phyloP scores from a whole-genome alignment of 1,140 invertebrate genomes.

The Platyscapa corneri region DNA sequence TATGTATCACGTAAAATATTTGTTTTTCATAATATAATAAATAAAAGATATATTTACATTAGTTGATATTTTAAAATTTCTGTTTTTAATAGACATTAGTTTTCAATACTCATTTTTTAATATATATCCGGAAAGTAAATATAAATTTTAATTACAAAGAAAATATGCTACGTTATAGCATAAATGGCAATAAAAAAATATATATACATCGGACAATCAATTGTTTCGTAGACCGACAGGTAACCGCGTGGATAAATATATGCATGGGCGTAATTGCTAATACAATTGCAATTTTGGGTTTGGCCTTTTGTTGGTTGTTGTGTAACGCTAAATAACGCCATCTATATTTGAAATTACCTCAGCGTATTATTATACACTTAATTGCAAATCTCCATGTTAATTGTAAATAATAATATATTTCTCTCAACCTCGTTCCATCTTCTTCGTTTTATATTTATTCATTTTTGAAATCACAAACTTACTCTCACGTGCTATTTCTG shows the following conservation, averaged over 20 bases:
- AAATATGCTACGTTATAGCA: not conserved
- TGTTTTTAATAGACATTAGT: too few species aligned
- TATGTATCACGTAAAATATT: too few species aligned
- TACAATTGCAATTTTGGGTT: slow-evolving; percentile 38
- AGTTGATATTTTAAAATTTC: too few species aligned
- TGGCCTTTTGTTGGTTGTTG: slow-evolving; percentile 1
- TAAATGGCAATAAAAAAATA: not conserved
- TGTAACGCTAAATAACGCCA: not conserved
- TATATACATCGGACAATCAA: not conserved
- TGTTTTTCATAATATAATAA: too few species aligned
- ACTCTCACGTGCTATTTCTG: not conserved
- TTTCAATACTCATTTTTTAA: too few species aligned
- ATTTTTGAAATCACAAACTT: not conserved
- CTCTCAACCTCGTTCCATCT: not conserved
- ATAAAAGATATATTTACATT: too few species aligned
- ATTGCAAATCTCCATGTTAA: slow-evolving; percentile 24
- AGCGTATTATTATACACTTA: slow-evolving; percentile 23
- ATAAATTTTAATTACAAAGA: too few species aligned
- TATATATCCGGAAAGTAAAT: too few species aligned
- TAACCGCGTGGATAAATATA: slow-evolving; percentile 17
- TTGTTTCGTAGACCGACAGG: slow-evolving; percentile 23
- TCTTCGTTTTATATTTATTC: not conserved
- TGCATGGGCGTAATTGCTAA: slow-evolving; percentile 8
- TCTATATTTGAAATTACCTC: not conserved
- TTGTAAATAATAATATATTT: slow-evolving; percentile 37